Conservation (phyloP, 2,888 invertebrate genomes). For the Idaea straminata region DNA sequence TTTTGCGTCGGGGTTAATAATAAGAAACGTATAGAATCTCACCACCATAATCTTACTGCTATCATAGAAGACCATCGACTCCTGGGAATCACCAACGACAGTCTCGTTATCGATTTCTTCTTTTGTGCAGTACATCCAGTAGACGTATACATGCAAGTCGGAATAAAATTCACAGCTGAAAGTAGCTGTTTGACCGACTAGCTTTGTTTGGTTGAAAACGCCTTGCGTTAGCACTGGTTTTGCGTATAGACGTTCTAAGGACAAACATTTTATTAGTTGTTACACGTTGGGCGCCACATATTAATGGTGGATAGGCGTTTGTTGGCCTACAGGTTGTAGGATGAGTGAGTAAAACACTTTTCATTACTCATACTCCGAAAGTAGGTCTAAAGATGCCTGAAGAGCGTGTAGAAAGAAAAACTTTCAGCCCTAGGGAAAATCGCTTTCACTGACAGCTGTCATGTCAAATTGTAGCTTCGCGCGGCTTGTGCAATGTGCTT, state of each 20-base stretch:
- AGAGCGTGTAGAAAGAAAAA: too few relatives aligned
- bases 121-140: constrained; percentile 84
- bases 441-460: too few relatives aligned
- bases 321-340: neutral
- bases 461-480: too few relatives aligned
- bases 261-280: constrained; percentile 28
- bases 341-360: too few relatives aligned
- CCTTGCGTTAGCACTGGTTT: constrained; percentile 89
- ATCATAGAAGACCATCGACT: constrained; percentile 52
- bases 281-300: too few relatives aligned
- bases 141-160: constrained; percentile 90
- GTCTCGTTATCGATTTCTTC: constrained; percentile 60
- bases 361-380: too few relatives aligned
- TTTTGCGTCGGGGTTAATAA: constrained; percentile 10
- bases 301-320: too few relatives aligned
- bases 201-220: constrained; percentile 88
- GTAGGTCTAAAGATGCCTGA: too few relatives aligned
- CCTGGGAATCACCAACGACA: constrained; percentile 46
- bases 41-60: constrained; percentile 60
- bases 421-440: too few relatives aligned
- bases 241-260: constrained; percentile 91
- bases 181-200: constrained; percentile 85
- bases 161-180: constrained; percentile 92
- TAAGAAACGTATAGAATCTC: constrained; percentile 47
- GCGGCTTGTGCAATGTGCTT: too few relatives aligned